Evolutionary conservation across 1,140 invertebrate species (phyloP), one percentile per base, ranked within the genome.

Genomic region (Drosophila pectinifera): DNA sequence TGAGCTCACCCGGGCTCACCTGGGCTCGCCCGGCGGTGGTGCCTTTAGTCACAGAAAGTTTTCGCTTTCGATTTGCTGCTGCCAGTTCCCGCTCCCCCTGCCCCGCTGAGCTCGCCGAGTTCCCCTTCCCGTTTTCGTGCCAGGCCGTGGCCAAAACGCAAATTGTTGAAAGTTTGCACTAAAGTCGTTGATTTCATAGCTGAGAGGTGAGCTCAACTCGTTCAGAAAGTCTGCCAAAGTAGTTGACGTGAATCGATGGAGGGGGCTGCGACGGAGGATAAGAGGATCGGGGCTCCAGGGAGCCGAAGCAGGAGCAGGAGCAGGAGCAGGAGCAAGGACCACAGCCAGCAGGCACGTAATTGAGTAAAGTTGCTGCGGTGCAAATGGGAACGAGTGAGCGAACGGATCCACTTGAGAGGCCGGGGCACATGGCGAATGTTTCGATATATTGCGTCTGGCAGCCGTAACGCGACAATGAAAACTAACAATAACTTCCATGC

Each of bases 111-210:
- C n/a, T n/a, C n/a, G n/a, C n/a, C n/a, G n/a, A 6, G 26, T 14
- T 22, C 43, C 34, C 38, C 38, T 24, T 20, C 46, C 55, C 38
- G 14, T 42, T 63, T 73, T 74, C 73, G 75, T 88, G 80, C 83
- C 83, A 88, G 84, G 83, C 76, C 80, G 81, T 90, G 78, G 86
- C 85, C 85, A 85, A 90, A 89, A 90, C 85, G 86, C 85, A 90
- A 90, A 90, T 90, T 90, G 85, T 85, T 90, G 78, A 90, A 90
- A 90, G 78, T 90, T 90, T 90, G 78, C 80, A 84, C 84, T 90
- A 90, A 88, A 88, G 83, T 88, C 83, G 83, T 88, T 88, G 83
- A 88, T 88, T 88, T 89, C 84, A 88, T 88, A 88, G 83, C 79
- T 86, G 84, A 89, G 84, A 89, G 84, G 80, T 89, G 80, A 89